These are phyloP conservation scores for Tolypeutes matacus DNA, from an alignment of 2,797 vertebrate species.

Conservation along the genomic window DNA sequence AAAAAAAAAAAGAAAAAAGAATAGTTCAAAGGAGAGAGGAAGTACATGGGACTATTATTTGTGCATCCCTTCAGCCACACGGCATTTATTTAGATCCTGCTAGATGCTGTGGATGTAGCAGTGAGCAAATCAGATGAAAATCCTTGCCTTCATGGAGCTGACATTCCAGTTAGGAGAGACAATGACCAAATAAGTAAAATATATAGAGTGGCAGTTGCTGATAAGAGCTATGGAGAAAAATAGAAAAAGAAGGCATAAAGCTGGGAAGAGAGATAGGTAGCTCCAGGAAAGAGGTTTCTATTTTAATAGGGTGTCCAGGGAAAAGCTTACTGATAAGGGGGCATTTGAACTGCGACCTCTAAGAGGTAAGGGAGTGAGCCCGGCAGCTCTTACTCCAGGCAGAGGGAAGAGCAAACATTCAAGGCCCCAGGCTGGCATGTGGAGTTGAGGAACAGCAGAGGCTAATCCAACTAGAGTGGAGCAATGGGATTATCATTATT, in stretches of 20 bases:
- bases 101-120: neutral
- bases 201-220: conserved; percentile 63
- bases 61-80: neutral
- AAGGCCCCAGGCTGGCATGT: neutral
- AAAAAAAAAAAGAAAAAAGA: too few relatives aligned
- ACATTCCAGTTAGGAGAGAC: conserved; percentile 50
- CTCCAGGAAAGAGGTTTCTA: conserved; percentile 72
- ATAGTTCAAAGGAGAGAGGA: conserved; percentile 8
- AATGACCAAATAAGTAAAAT: conserved; percentile 60
- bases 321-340: conserved; percentile 57
- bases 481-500: too few relatives aligned
- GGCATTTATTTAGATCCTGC: neutral
- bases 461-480: neutral
- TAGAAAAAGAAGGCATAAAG: conserved; percentile 69
- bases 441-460: neutral
- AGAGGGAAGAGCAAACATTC: neutral
- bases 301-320: conserved; percentile 68
- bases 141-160: conserved; percentile 21
- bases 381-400: neutral
- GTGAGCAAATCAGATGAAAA: neutral
- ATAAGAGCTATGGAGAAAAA: conserved; percentile 66
- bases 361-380: neutral
- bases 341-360: conserved; percentile 25
- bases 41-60: neutral
- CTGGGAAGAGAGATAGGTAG: conserved; percentile 72